A percentile compares a stretch with the other conserved stretches of the same genome.
Conservation (phyloP, 64 coral and sea anemone species). For the Anthopleura sola region DNA sequence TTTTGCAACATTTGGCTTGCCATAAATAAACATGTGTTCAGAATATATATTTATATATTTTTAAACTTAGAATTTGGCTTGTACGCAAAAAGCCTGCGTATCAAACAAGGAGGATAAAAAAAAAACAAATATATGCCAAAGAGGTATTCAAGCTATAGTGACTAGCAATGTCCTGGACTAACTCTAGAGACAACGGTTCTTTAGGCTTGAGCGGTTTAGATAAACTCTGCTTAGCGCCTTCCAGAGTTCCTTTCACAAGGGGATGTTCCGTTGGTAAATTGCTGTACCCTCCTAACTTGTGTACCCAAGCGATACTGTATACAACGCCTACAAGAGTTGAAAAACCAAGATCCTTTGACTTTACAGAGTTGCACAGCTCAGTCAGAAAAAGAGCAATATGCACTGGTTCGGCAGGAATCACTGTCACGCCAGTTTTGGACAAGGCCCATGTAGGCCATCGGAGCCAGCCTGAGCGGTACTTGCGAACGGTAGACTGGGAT, state of each 20-base stretch:
- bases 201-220: background rate
- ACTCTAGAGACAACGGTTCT: background rate
- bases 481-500: too few relatives aligned
- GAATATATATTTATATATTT: too few relatives aligned
- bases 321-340: background rate
- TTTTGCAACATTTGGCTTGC: too few relatives aligned
- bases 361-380: background rate
- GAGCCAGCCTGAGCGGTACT: too few relatives aligned
- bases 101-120: constrained; percentile 17
- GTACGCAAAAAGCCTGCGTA: constrained; percentile 21
- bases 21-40: too few relatives aligned
- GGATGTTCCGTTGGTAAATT: constrained; percentile 5
- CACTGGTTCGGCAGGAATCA: background rate
- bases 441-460: too few relatives aligned
- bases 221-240: background rate
- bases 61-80: constrained; percentile 12
- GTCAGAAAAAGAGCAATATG: constrained; percentile 25
- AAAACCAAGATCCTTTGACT: background rate
- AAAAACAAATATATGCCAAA: constrained; percentile 15
- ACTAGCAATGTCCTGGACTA: background rate
- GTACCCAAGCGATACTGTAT: constrained; percentile 8
- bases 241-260: constrained; percentile 4
- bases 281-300: background rate
- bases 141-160: background rate
- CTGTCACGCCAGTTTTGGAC: too few relatives aligned